Conservation (phyloP, 1,140 invertebrate species). For the Drosophila nasuta region DNA sequence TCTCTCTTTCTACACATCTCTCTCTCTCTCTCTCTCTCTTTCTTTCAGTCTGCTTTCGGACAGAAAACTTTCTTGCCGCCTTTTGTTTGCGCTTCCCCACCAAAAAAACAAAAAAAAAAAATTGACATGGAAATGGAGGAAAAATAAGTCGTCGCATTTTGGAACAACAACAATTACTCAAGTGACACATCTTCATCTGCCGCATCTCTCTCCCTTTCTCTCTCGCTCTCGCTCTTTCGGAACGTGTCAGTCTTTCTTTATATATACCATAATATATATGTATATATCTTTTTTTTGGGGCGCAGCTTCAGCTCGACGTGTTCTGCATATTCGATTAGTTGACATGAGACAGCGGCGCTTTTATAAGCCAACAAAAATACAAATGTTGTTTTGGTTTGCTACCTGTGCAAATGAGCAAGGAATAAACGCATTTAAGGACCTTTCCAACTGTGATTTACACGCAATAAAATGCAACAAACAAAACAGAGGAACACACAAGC, state of each 20-base stretch:
- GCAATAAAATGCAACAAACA: slow-evolving; percentile 65
- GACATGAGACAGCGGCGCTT: slow-evolving; percentile 1
- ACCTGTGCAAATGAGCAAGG: slow-evolving; percentile 33
- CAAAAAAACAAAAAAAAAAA: not conserved
- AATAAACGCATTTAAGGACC: slow-evolving; percentile 31
- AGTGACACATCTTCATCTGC: slow-evolving; percentile 82
- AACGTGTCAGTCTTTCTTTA: slow-evolving; percentile 9
- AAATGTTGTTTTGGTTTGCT: slow-evolving; percentile 4
- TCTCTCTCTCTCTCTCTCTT: not conserved
- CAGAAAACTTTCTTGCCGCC: slow-evolving; percentile 59
- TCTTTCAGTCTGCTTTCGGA: not conserved
- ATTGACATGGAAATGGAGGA: slow-evolving; percentile 54
- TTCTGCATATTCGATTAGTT: slow-evolving; percentile 64
- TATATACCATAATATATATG: not conserved
- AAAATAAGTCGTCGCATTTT: slow-evolving; percentile 49
- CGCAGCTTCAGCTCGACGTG: slow-evolving; percentile 74
- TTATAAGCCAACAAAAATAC: not conserved
- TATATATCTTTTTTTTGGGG: slow-evolving; percentile 18
- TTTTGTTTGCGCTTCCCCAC: slow-evolving; percentile 28
- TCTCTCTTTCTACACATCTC: too few species aligned
- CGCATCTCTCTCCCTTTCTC: slow-evolving; percentile 36
- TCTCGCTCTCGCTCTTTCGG: slow-evolving; percentile 25
- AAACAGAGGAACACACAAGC: slow-evolving; percentile 29
- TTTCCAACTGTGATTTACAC: slow-evolving; percentile 67
- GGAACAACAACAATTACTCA: slow-evolving; percentile 77